Evolutionary conservation across 2,797 vertebrate species (phyloP), one percentile per base, ranked within the genome.

Genomic region (Lepilemur ruficaudatus): DNA sequence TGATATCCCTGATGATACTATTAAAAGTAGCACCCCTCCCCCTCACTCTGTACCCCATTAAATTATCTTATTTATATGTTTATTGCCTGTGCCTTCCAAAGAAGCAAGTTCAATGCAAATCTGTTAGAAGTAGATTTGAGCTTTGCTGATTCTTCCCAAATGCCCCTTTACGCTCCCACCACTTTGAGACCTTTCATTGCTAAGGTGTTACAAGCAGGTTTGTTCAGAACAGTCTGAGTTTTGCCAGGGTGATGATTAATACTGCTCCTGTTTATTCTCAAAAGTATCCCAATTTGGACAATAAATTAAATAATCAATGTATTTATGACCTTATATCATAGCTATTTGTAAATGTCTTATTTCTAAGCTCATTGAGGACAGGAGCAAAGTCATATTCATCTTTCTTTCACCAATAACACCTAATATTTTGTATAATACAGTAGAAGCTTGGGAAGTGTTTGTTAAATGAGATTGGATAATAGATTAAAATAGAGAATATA

Each of bases 401-500:
- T 79, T 76, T 92, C 43, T 93, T 94, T 94, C 22, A 50, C 20
- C 65, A 88, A 23, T 73, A 89, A 92, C 23, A 87, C 17, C 30
- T 57, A 57, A 48, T 61, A 14, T 86, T 73, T 86, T 82, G 67
- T 73, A 30, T 87, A 76, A n/a, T 82, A 35, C 4, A 72, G 50
- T 55, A 94, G 84, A 95, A 89, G 55, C 46, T 55, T 43, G 63
- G 76, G 5, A 82, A 67, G 75, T n/a, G 5, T 78, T 80, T 97
- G 52, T 57, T 87, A n/a, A 97, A 59, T 55, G 35, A 13, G 25
- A 76, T 69, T 59, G 14, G 55, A 18, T 73, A 48, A 93, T 65
- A 32, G 38, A 70, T 69, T 88, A 88, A 81, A 91, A 85, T 91
- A 78, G 35, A 92, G 55, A 38, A 83, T 35, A 5, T 73, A 41